These are phyloP conservation scores for Crepidodera aurea DNA, from an alignment of 2,888 invertebrate genomes.

Conservation along the genomic window DNA sequence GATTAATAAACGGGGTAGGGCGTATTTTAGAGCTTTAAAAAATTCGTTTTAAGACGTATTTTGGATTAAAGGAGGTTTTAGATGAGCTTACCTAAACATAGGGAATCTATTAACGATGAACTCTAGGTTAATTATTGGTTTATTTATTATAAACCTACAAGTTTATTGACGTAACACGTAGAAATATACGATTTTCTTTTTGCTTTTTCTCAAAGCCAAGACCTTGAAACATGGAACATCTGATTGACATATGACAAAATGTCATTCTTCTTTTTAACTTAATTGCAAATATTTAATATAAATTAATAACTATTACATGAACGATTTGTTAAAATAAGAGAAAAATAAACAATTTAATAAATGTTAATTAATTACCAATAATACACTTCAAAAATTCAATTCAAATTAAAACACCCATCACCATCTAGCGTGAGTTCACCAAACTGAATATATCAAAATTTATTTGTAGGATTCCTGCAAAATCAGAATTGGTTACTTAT, in stretches of 20 bases:
- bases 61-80: not conserved
- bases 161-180: slow-evolving; percentile 28
- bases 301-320: too few species aligned
- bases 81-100: slow-evolving; percentile 18
- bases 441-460: too few species aligned
- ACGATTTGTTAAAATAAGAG: too few species aligned
- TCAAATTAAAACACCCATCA: too few species aligned
- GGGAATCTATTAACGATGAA: not conserved
- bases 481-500: too few species aligned
- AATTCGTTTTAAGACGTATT: not conserved
- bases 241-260: slow-evolving; percentile 18
- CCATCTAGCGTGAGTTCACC: too few species aligned
- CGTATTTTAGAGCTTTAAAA: not conserved
- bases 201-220: slow-evolving; percentile 15
- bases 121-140: slow-evolving; percentile 5
- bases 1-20: slow-evolving; percentile 18
- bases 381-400: too few species aligned
- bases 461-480: too few species aligned
- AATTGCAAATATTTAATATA: too few species aligned
- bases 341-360: too few species aligned
- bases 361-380: too few species aligned
- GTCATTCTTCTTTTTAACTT: not conserved
- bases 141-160: slow-evolving; percentile 18
- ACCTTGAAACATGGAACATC: slow-evolving; percentile 18
- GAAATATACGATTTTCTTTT: slow-evolving; percentile 16